Evolutionary conservation across 1,140 invertebrate species (phyloP), one percentile per base, ranked within the genome.

Genomic region (Drosophila obscura): DNA sequence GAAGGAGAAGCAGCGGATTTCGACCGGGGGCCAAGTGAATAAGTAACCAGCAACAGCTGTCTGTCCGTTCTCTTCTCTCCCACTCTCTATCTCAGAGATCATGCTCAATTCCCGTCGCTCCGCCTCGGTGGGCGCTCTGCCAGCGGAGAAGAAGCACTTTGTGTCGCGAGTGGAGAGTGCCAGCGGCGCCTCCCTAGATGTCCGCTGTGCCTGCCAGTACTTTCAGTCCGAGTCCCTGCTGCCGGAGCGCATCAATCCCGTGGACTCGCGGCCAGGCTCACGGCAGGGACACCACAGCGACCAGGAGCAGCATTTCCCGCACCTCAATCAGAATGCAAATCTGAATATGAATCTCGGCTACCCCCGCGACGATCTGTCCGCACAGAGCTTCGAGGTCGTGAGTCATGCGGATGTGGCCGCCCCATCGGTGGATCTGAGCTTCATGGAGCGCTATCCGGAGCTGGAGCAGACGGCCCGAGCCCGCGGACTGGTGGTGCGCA

Each of bases 201-300:
- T 97, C 46, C 95, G 96, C 62, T 97, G 96, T 92, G 96, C 94
- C 65, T 96, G 96, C 93, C 96, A 97, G 93, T 96, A 95, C 93
- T 97, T 95, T 92, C 94, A 96, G 93, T 94, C 94, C 84, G 95
- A 96, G 90, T 96, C 95, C 61, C 91, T 96, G 78, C 92, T 96
- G 71, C 96, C 96, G 50, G 95, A 96, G 92, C 93, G 95, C 78
- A 92, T 94, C 43, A 95, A 95, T 90, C 94, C 94, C 64, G 92
- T 94, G 50, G 94, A 93, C 58, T 93, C 94, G 68, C 92, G 93
- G 61, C 93, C 93, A 39, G 91, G 92, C 8, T 93, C 93, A 35
- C 92, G 93, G 43, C 89, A 92, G 80, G 93, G 92, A 64, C 93
- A 84, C 41, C 81, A 88, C 52, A 78, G 74, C 56, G 81, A 92